Conservation (phyloP, 2,888 invertebrate genomes). For the Chironomus riparius region DNA sequence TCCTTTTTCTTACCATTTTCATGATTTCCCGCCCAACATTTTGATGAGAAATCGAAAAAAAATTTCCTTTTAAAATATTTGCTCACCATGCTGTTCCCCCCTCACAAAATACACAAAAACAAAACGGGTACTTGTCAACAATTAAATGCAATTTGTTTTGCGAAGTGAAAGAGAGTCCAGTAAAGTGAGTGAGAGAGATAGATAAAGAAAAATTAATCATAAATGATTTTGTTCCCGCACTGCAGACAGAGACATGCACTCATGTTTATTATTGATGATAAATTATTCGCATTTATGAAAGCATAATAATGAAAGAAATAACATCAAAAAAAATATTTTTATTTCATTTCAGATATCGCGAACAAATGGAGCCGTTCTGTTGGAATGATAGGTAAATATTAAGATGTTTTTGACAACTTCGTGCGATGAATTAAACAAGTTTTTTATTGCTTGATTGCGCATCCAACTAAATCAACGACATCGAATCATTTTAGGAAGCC, state of each 20-base stretch:
- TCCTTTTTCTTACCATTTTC: no score
- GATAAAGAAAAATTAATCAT: slow-evolving; percentile 19
- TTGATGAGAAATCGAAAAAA: no score
- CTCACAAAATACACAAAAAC: background rate
- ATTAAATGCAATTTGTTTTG: slow-evolving; percentile 25
- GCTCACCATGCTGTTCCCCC: no score
- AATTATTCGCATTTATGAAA: slow-evolving; percentile 2
- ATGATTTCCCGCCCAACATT: no score
- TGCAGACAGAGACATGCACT: background rate
- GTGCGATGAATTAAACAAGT: background rate
- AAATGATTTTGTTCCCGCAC: slow-evolving; percentile 11
- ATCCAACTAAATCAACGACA: background rate
- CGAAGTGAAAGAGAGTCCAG: background rate
- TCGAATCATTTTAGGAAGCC: slow-evolving; percentile 14
- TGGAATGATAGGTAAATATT: slow-evolving; percentile 76
- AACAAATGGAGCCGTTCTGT: slow-evolving; percentile 62
- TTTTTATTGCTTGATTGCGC: background rate
- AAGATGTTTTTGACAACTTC: slow-evolving; percentile 21
- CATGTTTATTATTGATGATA: background rate
- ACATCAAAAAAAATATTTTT: background rate
- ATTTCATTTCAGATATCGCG: slow-evolving; percentile 67
- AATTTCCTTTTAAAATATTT: no score
- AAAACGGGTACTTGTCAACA: slow-evolving; percentile 24
- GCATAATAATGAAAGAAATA: no score
- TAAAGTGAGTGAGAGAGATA: background rate